Evolutionary conservation across 2,888 invertebrate species (phyloP).

Genomic region (Dioctria rufipes): DNA sequence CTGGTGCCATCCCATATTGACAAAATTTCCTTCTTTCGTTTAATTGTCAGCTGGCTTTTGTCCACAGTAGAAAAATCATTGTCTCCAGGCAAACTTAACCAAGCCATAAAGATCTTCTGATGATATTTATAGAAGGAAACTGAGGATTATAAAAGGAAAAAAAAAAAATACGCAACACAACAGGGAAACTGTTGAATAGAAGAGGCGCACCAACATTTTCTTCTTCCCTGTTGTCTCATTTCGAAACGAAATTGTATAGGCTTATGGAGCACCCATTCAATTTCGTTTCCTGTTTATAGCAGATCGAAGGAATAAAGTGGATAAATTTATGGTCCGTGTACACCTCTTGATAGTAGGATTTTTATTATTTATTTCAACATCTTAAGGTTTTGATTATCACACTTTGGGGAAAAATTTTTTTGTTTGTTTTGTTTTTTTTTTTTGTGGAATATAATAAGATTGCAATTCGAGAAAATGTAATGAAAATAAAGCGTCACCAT

Average conservation of each 20-base stretch:
- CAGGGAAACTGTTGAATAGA: constrained; percentile 7
- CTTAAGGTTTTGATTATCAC: not conserved
- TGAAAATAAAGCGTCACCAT: too few species aligned
- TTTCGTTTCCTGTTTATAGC: constrained; percentile 2
- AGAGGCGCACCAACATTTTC: not conserved
- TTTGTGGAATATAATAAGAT: not conserved
- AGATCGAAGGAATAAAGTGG: constrained; percentile 13
- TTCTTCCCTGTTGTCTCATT: not conserved
- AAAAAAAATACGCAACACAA: not conserved
- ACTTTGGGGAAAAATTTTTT: not conserved
- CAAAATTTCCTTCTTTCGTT: not conserved
- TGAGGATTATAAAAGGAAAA: not conserved
- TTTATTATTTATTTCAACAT: constrained; percentile 12
- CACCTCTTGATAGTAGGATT: not conserved
- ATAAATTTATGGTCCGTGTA: not conserved
- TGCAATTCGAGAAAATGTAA: too few species aligned
- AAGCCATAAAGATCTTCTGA: constrained; percentile 1
- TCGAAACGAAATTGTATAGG: not conserved
- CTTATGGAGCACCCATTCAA: constrained; percentile 11
- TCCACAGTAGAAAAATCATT: not conserved
- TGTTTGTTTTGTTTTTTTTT: too few species aligned
- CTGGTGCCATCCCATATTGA: not conserved
- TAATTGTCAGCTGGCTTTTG: not conserved
- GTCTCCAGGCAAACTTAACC: not conserved
- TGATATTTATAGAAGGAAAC: constrained; percentile 15